phyloP scores from a whole-genome alignment of 2,888 invertebrate genomes.

The Oxyscelio sp. region DNA sequence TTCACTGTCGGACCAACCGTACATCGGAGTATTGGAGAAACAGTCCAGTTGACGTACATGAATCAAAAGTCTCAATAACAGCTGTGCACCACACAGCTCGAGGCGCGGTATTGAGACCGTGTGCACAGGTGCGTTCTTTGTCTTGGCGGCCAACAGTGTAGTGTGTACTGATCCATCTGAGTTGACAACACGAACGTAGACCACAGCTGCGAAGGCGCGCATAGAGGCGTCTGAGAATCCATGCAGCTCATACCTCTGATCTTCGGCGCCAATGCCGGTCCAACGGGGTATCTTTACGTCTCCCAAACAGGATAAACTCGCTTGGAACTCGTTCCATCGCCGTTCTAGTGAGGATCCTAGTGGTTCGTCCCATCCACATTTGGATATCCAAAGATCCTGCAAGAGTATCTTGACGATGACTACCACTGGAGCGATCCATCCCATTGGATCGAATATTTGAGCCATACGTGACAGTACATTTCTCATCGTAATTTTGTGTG shows the following conservation, averaged over 20 bases:
- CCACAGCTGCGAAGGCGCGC: not conserved
- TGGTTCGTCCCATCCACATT: not conserved
- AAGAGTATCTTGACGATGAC: not conserved
- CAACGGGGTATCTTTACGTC: too few relatives aligned
- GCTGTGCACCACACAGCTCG: not conserved
- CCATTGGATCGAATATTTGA: slow-evolving; percentile 54
- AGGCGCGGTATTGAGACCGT: not conserved
- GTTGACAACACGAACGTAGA: not conserved
- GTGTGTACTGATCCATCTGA: not conserved
- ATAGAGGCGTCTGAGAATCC: not conserved
- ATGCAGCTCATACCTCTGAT: not conserved
- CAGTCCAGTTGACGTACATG: not conserved
- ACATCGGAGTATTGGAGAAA: not conserved
- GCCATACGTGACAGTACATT: slow-evolving; percentile 47
- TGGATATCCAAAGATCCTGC: not conserved
- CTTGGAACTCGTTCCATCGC: not conserved
- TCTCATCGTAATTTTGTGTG: not conserved
- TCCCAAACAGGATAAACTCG: too few relatives aligned
- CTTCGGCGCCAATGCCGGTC: too few relatives aligned
- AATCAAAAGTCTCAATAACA: not conserved
- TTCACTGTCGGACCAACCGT: not conserved
- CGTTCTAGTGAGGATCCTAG: not conserved
- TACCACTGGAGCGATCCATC: slow-evolving; percentile 12
- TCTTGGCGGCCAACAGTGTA: not conserved
- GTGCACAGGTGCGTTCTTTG: not conserved